These are phyloP conservation scores for Narcine bancroftii DNA, from an alignment of 2,113 vertebrate species.

Conservation along the genomic window DNA sequence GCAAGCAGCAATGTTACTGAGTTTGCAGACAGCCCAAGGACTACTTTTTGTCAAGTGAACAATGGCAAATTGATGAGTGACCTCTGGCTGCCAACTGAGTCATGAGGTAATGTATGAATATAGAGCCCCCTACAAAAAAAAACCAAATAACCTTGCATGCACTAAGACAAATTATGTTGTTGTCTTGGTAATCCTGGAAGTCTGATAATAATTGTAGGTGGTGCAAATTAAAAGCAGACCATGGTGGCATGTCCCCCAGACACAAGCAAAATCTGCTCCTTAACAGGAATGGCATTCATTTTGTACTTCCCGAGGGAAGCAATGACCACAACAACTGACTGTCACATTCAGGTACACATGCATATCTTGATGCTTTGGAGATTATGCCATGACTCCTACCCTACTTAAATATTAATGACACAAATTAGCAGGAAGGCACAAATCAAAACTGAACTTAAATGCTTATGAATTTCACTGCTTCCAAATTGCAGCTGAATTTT, in stretches of 20 bases:
- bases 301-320: neutral
- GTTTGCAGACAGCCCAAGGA: neutral
- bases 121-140: neutral
- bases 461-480: neutral
- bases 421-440: neutral
- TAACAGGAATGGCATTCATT: slow-evolving; percentile 5
- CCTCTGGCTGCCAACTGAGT: neutral
- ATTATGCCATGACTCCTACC: neutral
- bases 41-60: neutral
- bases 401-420: neutral
- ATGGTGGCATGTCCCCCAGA: neutral
- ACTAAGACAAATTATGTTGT: neutral
- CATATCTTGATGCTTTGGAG: neutral
- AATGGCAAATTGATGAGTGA: neutral
- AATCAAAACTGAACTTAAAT: neutral
- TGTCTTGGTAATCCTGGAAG: neutral
- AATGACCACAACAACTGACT: neutral
- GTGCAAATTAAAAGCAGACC: neutral
- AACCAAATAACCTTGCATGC: neutral
- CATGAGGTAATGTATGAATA: neutral
- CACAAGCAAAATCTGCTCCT: neutral
- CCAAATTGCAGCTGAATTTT: neutral
- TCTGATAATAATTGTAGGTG: neutral
- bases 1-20: too few relatives aligned
- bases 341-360: neutral